Conservation (phyloP, 53 echinoderm and acorn worm species). For the Luidia sarsii region DNA sequence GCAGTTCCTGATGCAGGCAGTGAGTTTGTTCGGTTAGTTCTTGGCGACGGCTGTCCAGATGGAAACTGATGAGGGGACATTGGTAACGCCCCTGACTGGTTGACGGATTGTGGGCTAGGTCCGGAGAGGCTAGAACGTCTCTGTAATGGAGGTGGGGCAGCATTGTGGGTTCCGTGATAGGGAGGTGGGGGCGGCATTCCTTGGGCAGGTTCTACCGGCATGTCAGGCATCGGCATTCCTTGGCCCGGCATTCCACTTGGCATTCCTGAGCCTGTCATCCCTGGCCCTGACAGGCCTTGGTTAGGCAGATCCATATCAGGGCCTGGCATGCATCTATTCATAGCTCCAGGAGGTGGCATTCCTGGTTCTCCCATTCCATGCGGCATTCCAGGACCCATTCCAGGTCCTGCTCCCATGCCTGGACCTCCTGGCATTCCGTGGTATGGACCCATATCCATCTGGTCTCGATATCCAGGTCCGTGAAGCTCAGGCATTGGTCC, state of each 20-base stretch:
- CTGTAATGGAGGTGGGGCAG: slow-evolving; percentile 53
- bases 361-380: slow-evolving; percentile 29
- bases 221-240: slow-evolving; percentile 46
- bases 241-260: slow-evolving; percentile 59
- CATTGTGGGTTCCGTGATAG: slow-evolving; percentile 72
- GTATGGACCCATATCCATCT: slow-evolving; percentile 21
- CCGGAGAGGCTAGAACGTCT: slow-evolving; percentile 78
- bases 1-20: slow-evolving; percentile 58
- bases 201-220: slow-evolving; percentile 44
- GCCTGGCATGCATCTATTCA: slow-evolving; percentile 44
- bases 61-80: slow-evolving; percentile 71
- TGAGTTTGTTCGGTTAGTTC: slow-evolving; percentile 68
- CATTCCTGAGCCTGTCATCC: slow-evolving; percentile 47
- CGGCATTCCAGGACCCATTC: slow-evolving; percentile 30
- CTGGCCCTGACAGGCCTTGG: slow-evolving; percentile 24
- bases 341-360: slow-evolving; percentile 1
- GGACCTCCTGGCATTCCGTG: slow-evolving; percentile 61
- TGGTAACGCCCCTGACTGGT: slow-evolving; percentile 61
- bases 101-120: slow-evolving; percentile 43
- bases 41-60: slow-evolving; percentile 65
- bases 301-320: slow-evolving; percentile 35
- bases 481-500: slow-evolving; percentile 62
- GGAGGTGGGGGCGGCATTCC: slow-evolving; percentile 94
- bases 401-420: slow-evolving; percentile 51
- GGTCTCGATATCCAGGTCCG: slow-evolving; percentile 15